Percentiles rank a stretch among this genome's conserved stretches.
These are phyloP conservation scores for Myiothlypis coronata DNA, from an alignment of 2,797 vertebrate genomes.

Conservation along the genomic window DNA sequence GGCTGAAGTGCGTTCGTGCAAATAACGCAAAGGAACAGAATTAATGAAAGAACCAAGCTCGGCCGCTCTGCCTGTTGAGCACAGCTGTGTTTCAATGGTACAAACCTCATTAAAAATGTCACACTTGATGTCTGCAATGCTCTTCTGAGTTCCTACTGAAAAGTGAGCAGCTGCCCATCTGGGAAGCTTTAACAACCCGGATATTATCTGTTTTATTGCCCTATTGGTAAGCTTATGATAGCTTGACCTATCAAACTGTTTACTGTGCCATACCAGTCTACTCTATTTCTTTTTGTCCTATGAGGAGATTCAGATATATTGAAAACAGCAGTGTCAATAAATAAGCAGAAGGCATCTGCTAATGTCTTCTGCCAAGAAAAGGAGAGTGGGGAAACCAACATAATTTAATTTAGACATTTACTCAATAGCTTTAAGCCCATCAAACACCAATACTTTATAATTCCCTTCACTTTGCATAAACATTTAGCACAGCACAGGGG, in stretches of 20 bases:
- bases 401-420: background rate
- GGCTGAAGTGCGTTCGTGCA: background rate
- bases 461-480: background rate
- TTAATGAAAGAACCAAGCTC: background rate
- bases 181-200: background rate
- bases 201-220: conserved; percentile 20
- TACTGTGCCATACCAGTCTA: background rate
- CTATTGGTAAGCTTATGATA: background rate
- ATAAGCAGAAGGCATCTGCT: background rate
- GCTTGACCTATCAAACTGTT: background rate
- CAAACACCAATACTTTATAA: background rate
- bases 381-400: background rate
- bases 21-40: background rate
- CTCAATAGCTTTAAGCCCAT: background rate
- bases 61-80: background rate
- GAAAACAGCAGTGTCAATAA: background rate
- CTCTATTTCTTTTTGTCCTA: background rate
- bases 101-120: conserved; percentile 27
- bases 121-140: conserved; percentile 20
- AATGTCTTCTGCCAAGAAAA: conserved; percentile 1
- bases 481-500: background rate
- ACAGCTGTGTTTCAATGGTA: conserved; percentile 4
- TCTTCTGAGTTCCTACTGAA: background rate
- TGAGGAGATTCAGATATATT: background rate
- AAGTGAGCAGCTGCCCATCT: conserved; percentile 4